Evolutionary conservation across 1,140 invertebrate species (phyloP), one percentile per base, ranked within the genome.

Genomic region (Nasonia longicornis): DNA sequence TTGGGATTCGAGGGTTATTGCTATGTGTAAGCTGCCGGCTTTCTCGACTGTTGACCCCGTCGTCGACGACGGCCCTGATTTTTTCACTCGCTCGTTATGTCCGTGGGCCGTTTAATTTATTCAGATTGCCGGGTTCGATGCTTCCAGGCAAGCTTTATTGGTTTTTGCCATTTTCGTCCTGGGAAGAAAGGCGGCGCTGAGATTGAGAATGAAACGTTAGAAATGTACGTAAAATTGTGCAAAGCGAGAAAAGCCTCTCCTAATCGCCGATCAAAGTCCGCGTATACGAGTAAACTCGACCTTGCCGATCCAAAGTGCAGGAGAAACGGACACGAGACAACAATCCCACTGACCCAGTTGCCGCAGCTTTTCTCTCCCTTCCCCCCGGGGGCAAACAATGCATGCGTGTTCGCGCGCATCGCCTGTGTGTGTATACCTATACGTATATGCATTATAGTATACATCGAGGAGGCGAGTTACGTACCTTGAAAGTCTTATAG

Each of bases 401-500:
- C 69, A 45, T 38, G 67, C 45, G 48, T 58, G 52, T 7, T 58
- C 52, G 52, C 20, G 52, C 48, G 52, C 52, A 58, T 8, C 16
- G 52, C 20, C 16, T 58, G 4, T 26, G 26, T 26, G 3, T n/a
- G n/a, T n/a, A 69, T 35, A 26, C 45, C 72, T 42, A 52, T 26
- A 10, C 4, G 2, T 35, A 35, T 42, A 67, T 29, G 26, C 45
- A 45, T n/a, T 26, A n/a, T 16, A 29, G 52, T 26, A 26, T 26
- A 2, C n/a, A n/a, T 22, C 42, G 0, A 12, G 22, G 16, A n/a
- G 20, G 52, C 0, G 16, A 58, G 52, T n/a, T 26, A 89, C 92
- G 93, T 91, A 96, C 96, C 94, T 97, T 97, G 90, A 98, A 97
- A n/a, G 95, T 95, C 89, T 97, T 97, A 86, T 96, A 96, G 16